phyloP scores from a whole-genome alignment of 2,113 vertebrate species.

The Corythaixoides concolor region DNA sequence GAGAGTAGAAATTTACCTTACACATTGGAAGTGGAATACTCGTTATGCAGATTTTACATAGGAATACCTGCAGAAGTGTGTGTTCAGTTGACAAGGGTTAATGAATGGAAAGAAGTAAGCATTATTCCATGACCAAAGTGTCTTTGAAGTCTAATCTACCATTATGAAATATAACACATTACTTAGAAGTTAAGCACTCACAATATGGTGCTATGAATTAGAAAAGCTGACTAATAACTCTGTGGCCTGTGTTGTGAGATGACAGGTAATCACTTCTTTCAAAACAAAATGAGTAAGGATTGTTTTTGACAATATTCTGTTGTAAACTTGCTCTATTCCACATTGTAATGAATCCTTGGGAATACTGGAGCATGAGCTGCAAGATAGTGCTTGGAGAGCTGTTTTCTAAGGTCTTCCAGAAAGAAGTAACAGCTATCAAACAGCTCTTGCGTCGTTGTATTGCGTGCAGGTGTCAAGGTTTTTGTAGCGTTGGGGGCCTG shows the following conservation, averaged over 20 bases:
- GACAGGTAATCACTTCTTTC: background rate
- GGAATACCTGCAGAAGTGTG: background rate
- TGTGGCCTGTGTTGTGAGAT: background rate
- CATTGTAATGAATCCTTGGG: background rate
- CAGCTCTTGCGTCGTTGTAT: background rate
- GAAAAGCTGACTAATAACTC: background rate
- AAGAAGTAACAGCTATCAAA: background rate
- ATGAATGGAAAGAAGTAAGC: background rate
- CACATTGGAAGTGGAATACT: background rate
- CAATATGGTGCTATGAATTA: background rate
- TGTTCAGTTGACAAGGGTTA: background rate
- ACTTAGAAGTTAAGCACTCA: background rate
- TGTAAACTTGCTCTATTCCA: background rate
- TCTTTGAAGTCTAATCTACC: background rate
- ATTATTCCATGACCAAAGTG: background rate
- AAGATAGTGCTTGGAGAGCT: background rate
- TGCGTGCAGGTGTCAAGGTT: background rate
- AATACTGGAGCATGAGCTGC: background rate
- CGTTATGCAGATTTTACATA: background rate
- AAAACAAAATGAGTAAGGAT: background rate
- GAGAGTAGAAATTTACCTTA: background rate
- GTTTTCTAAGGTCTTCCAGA: background rate
- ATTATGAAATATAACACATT: background rate
- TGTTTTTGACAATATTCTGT: background rate
- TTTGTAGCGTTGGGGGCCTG: fast-evolving